Conservation (phyloP, 1,140 invertebrate genomes). For the Chironomus tepperi region DNA sequence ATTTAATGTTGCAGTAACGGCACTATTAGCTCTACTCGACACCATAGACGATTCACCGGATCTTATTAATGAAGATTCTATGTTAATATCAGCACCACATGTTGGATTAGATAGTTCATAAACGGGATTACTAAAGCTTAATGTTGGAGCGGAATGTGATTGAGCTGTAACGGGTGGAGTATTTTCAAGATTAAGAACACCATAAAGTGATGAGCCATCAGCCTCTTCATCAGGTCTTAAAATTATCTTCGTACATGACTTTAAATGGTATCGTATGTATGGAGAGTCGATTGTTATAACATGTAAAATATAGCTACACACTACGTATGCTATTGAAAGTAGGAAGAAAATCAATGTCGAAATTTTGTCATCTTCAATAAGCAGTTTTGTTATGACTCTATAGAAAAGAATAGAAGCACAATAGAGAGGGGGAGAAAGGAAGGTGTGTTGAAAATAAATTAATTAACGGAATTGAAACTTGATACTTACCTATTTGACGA, state of each 20-base stretch:
- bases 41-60: slow-evolving; percentile 27
- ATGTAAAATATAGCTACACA: slow-evolving; percentile 66
- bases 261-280: slow-evolving; percentile 76
- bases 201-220: slow-evolving; percentile 31
- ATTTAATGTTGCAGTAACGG: background rate
- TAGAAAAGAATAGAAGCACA: slow-evolving; percentile 67
- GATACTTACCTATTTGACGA: slow-evolving; percentile 20
- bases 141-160: slow-evolving; percentile 32
- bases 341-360: slow-evolving; percentile 82
- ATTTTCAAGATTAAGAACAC: slow-evolving; percentile 37
- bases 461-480: slow-evolving; percentile 23
- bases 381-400: slow-evolving; percentile 70
- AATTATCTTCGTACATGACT: slow-evolving; percentile 61
- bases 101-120: slow-evolving; percentile 59
- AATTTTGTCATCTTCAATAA: slow-evolving; percentile 59
- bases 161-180: slow-evolving; percentile 37
- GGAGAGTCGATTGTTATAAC: slow-evolving; percentile 64
- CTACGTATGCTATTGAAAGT: slow-evolving; percentile 63
- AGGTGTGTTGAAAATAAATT: slow-evolving; percentile 45
- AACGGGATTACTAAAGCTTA: slow-evolving; percentile 70
- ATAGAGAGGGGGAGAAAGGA: too few relatives aligned
- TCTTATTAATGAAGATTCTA: slow-evolving; percentile 2
- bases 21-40: slow-evolving; percentile 35
- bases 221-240: slow-evolving; percentile 59
- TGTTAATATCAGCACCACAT: slow-evolving; percentile 40